phyloP scores from a whole-genome alignment of 2,797 vertebrate genomes.

The Oryzias dopingdopingensis region DNA sequence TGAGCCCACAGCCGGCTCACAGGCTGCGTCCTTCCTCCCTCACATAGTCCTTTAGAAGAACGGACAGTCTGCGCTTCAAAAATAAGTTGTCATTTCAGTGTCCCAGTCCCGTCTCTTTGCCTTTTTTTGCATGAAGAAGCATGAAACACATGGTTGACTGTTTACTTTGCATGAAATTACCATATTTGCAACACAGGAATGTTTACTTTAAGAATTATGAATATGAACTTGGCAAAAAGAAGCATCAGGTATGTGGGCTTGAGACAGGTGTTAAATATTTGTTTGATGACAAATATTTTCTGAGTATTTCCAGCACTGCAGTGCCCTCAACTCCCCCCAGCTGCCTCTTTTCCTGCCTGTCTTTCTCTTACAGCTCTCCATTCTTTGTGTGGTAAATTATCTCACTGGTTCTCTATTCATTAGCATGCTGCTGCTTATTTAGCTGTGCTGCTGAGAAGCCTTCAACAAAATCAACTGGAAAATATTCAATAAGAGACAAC shows the following conservation, averaged over 20 bases:
- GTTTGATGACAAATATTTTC: constrained; percentile 71
- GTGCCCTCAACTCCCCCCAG: constrained; percentile 7
- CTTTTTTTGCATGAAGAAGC: constrained; percentile 57
- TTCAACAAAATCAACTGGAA: constrained; percentile 80
- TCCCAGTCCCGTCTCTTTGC: constrained; percentile 54
- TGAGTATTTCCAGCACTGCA: constrained; percentile 56
- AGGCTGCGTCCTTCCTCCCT: constrained; percentile 75
- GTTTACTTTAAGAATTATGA: constrained; percentile 71
- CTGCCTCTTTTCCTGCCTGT: constrained; percentile 3
- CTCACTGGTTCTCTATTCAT: constrained; percentile 73
- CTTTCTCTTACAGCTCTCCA: constrained; percentile 41
- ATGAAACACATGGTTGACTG: constrained; percentile 71
- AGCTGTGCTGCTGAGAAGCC: constrained; percentile 70
- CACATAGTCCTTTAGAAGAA: constrained; percentile 68
- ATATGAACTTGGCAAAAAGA: constrained; percentile 37
- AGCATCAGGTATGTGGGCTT: constrained; percentile 49
- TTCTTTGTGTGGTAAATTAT: constrained; percentile 71
- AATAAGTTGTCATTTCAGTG: constrained; percentile 71
- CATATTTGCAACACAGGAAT: constrained; percentile 67
- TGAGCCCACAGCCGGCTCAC: constrained; percentile 73
- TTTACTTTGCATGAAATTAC: constrained; percentile 77
- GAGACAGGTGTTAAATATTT: constrained; percentile 72
- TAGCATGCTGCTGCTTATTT: constrained; percentile 77
- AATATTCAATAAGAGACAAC: constrained; percentile 70
- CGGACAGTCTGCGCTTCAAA: constrained; percentile 61